Conservation (phyloP, 2,888 invertebrate genomes). For the Eutolmus rufibarbis region DNA sequence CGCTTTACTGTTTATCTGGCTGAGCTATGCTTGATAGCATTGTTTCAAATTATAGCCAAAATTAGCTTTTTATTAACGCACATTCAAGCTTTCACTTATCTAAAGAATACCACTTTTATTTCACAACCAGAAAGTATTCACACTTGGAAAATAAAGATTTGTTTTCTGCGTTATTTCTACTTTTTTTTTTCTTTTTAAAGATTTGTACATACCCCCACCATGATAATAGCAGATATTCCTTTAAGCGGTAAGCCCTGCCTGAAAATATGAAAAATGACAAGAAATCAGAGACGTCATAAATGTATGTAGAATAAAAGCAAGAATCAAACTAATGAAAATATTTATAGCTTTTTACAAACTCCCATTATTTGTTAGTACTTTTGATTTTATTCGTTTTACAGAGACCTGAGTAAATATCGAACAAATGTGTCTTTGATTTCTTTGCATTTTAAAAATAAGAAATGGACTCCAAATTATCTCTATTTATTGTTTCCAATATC, state of each 20-base stretch:
- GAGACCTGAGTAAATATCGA: neutral
- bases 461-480: neutral
- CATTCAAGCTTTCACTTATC: neutral
- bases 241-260: conserved; percentile 20
- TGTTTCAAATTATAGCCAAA: neutral
- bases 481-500: no score
- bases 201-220: conserved; percentile 36
- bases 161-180: neutral
- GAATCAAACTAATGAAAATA: neutral
- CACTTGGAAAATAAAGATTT: neutral
- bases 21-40: neutral
- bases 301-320: neutral
- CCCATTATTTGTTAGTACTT: neutral
- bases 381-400: neutral
- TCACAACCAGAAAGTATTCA: neutral
- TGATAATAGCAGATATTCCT: conserved; percentile 23
- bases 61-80: neutral
- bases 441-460: neutral
- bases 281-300: conserved; percentile 13
- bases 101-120: neutral
- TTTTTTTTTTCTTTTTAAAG: neutral
- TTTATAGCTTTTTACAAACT: neutral
- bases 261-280: conserved; percentile 34
- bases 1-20: neutral
- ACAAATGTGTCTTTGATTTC: neutral